Percentiles rank a stretch among this genome's conserved stretches.
These are phyloP conservation scores for Dryococelus australis DNA, from an alignment of 2,888 invertebrate species.

Conservation along the genomic window DNA sequence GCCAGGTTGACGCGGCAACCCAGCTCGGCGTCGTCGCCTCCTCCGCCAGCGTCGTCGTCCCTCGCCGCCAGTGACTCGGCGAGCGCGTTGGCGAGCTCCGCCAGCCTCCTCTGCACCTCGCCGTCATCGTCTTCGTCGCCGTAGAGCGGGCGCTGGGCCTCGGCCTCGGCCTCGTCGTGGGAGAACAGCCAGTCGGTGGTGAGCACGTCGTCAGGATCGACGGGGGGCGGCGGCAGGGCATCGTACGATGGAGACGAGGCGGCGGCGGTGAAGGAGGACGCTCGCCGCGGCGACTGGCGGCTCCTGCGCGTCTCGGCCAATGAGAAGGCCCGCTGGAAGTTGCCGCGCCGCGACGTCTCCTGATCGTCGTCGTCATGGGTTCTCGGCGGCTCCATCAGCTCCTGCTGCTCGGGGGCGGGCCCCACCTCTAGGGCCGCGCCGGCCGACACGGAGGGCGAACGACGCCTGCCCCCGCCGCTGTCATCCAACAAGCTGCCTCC, in stretches of 20 bases:
- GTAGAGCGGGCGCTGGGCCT: not conserved
- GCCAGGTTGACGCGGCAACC: slow-evolving; percentile 32
- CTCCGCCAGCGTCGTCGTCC: not conserved
- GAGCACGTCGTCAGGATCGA: not conserved
- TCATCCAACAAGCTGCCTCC: not conserved
- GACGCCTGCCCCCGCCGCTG: not conserved
- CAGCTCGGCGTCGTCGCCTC: slow-evolving; percentile 12
- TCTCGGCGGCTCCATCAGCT: not conserved
- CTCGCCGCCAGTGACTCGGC: slow-evolving; percentile 19
- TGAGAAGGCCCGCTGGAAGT: not conserved
- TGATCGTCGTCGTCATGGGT: not conserved
- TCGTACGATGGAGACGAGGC: not conserved
- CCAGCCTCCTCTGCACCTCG: not conserved
- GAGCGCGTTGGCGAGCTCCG: slow-evolving; percentile 20
- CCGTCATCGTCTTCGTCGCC: not conserved
- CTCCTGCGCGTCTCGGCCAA: not conserved
- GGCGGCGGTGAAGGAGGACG: not conserved
- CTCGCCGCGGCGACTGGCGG: not conserved
- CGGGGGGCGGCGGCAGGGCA: not conserved
- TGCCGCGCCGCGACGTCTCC: not conserved
- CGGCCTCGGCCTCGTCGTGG: not conserved
- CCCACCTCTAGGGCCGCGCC: not conserved
- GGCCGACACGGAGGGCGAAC: not conserved
- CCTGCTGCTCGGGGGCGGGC: not conserved
- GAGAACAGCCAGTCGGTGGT: not conserved